phyloP scores from a whole-genome alignment of 92 coral and sea anemone genomes.

The Nematostella vectensis region DNA sequence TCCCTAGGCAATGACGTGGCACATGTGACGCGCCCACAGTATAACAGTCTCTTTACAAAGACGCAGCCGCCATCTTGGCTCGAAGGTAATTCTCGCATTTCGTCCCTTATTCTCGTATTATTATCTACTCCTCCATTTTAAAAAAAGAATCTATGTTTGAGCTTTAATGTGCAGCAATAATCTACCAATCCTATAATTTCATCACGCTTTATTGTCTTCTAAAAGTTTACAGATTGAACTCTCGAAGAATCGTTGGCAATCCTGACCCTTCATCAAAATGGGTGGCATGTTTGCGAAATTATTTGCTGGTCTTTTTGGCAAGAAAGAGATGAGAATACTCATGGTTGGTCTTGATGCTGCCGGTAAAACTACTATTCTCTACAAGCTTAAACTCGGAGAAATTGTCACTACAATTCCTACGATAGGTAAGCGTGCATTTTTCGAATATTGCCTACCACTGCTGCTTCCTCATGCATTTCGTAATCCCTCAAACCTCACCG shows the following conservation, averaged over 20 bases:
- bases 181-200: no score
- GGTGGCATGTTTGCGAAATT: conserved; percentile 60
- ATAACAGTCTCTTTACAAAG: conserved; percentile 57
- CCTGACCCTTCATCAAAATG: conserved; percentile 22
- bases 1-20: conserved; percentile 99
- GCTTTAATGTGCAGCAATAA: no score
- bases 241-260: no score
- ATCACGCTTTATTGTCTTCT: no score
- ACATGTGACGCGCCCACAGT: conserved; percentile 99
- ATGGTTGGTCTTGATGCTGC: conserved; percentile 99
- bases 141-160: no score
- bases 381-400: conserved; percentile 97
- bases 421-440: conserved; percentile 71
- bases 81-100: conserved; percentile 44
- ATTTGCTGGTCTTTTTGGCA: conserved; percentile 73
- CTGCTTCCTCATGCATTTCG: conserved; percentile 11
- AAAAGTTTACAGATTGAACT: no score
- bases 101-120: no score
- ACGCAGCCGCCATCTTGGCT: conserved; percentile 59
- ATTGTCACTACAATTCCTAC: conserved; percentile 96
- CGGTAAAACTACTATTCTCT: conserved; percentile 92
- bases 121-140: no score
- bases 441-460: background rate
- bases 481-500: background rate
- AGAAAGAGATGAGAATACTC: conserved; percentile 94